These are phyloP conservation scores for Stichodactyla mertensii DNA, from an alignment of 64 coral and sea anemone genomes.

Conservation along the genomic window DNA sequence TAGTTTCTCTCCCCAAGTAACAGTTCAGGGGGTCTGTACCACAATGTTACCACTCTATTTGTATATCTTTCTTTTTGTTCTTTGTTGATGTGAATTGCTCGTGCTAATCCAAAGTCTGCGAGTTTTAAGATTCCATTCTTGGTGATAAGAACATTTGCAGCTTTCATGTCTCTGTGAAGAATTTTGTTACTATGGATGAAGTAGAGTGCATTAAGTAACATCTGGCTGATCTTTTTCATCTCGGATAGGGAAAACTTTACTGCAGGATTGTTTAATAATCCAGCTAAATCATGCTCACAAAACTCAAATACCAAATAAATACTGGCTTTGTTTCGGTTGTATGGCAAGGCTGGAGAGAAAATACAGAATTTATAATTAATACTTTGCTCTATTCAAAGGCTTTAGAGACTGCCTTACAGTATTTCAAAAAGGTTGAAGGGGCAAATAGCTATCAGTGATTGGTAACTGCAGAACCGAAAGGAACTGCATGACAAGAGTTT, in stretches of 20 bases:
- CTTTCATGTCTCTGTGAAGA: constrained; percentile 97
- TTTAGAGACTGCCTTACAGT: neutral
- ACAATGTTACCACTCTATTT: constrained; percentile 95
- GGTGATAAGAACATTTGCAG: constrained; percentile 94
- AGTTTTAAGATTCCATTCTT: constrained; percentile 94
- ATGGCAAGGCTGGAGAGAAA: constrained; percentile 66
- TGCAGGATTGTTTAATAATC: constrained; percentile 84
- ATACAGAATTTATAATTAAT: neutral
- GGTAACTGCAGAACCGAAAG: no score
- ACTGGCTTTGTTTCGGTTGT: constrained; percentile 98
- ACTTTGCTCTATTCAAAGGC: neutral
- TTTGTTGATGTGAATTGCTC: constrained; percentile 90
- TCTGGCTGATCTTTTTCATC: constrained; percentile 96
- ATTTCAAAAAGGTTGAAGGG: no score
- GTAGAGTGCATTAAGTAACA: constrained; percentile 98
- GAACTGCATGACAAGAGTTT: no score
- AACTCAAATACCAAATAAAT: constrained; percentile 99
- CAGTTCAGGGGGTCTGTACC: constrained; percentile 94
- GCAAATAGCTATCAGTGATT: no score
- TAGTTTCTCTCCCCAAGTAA: constrained; percentile 91
- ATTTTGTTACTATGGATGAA: constrained; percentile 99
- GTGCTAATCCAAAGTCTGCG: constrained; percentile 94
- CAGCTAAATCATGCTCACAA: constrained; percentile 99
- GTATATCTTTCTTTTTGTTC: constrained; percentile 90
- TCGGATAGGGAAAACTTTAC: constrained; percentile 86